phyloP scores from a whole-genome alignment of 2,797 vertebrate species.

The Epinephelus coioides region DNA sequence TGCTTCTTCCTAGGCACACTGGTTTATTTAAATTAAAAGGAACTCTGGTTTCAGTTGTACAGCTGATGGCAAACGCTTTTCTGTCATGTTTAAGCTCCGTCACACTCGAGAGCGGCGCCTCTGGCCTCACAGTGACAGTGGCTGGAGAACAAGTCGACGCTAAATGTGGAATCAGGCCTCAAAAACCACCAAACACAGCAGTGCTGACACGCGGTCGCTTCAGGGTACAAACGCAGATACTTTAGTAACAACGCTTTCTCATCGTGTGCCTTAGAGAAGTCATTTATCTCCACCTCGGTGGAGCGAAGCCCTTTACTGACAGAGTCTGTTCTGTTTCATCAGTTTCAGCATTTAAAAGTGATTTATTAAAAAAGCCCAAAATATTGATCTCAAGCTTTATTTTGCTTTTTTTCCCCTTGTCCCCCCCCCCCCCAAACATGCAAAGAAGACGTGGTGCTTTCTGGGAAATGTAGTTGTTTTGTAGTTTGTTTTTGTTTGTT shows the following conservation, averaged over 20 bases:
- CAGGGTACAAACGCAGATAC: slow-evolving; percentile 8
- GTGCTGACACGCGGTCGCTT: neutral
- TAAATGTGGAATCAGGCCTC: neutral
- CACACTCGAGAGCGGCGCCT: neutral
- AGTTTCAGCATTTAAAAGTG: neutral
- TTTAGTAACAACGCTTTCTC: neutral
- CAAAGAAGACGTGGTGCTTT: neutral
- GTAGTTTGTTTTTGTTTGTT: neutral
- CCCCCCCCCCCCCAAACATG: neutral
- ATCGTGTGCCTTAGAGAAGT: slow-evolving; percentile 51
- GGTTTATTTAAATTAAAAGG: slow-evolving; percentile 10
- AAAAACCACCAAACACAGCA: neutral
- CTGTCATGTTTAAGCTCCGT: neutral
- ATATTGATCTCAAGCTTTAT: neutral
- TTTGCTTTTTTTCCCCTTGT: neutral
- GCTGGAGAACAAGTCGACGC: too few species aligned
- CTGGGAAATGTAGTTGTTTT: slow-evolving; percentile 40
- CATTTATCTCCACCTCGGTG: neutral
- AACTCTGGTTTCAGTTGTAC: neutral
- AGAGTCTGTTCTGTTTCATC: neutral
- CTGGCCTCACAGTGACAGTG: too few species aligned
- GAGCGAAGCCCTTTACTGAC: slow-evolving; percentile 19
- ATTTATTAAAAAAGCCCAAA: neutral
- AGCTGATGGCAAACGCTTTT: neutral
- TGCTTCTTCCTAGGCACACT: neutral